These are phyloP conservation scores for Muscicapa striata DNA, from an alignment of 2,797 vertebrate genomes.

Conservation along the genomic window DNA sequence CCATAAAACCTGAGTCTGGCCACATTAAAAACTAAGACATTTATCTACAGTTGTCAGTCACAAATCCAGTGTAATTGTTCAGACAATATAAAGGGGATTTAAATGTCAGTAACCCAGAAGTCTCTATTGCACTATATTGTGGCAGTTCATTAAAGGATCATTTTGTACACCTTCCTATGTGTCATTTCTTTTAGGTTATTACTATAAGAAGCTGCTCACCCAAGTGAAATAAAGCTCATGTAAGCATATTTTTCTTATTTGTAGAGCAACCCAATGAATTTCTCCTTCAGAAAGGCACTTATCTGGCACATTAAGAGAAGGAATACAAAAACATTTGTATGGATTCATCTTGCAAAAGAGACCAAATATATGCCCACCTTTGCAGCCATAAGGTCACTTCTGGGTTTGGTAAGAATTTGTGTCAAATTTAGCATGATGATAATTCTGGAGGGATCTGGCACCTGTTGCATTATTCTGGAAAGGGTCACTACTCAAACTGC, in stretches of 20 bases:
- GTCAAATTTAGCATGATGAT: not conserved
- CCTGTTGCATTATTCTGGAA: not conserved
- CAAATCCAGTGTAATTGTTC: not conserved
- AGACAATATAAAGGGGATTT: conserved; percentile 9
- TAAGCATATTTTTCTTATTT: not conserved
- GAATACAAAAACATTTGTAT: not conserved
- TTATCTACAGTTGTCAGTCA: not conserved
- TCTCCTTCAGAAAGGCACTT: not conserved
- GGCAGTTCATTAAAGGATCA: not conserved
- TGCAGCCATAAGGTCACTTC: not conserved
- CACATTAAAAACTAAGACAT: not conserved
- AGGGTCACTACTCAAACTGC: not conserved
- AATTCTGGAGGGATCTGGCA: not conserved
- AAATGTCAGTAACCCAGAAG: not conserved
- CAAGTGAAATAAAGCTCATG: not conserved
- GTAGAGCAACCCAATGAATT: not conserved
- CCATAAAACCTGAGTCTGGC: not conserved
- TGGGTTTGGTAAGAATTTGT: not conserved
- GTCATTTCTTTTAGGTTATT: not conserved
- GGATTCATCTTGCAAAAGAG: not conserved
- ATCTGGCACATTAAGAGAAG: not conserved
- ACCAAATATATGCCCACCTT: not conserved
- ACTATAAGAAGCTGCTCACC: not conserved
- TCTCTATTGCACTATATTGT: not conserved
- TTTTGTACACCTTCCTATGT: not conserved